Evolutionary conservation across 2,797 vertebrate species (phyloP).

Genomic region (Spea hammondii): DNA sequence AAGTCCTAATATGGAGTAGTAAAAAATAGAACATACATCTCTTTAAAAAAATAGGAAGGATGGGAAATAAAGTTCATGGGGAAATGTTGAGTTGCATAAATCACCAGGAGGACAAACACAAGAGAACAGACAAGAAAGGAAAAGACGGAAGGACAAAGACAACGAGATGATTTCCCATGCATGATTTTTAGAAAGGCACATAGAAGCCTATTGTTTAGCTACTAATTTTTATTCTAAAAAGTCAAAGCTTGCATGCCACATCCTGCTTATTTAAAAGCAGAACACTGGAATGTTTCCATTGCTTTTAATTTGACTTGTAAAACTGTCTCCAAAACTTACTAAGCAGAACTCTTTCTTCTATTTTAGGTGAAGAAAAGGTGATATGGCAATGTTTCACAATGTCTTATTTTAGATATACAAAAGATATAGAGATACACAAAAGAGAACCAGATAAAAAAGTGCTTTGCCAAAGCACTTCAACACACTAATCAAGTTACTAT

Average conservation of each 20-base stretch:
- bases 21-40: conserved; percentile 27
- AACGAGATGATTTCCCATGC: conserved; percentile 19
- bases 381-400: not conserved
- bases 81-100: conserved; percentile 41
- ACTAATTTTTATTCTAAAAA: conserved; percentile 50
- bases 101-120: conserved; percentile 33
- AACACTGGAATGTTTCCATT: conserved; percentile 22
- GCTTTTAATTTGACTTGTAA: conserved; percentile 47
- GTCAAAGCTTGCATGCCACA: conserved; percentile 37
- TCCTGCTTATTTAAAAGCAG: conserved; percentile 49
- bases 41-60: conserved; percentile 34
- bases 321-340: conserved; percentile 11
- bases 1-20: conserved; percentile 40
- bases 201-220: conserved; percentile 46
- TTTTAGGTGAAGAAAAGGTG: not conserved
- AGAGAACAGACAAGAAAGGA: conserved; percentile 43
- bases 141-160: conserved; percentile 17
- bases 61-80: conserved; percentile 36
- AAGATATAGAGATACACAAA: too few species aligned
- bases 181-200: conserved; percentile 35
- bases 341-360: conserved; percentile 9
- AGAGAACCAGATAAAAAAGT: too few species aligned
- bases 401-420: not conserved
- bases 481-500: too few species aligned
- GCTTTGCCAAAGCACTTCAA: too few species aligned